Conservation (phyloP, 2,888 invertebrate species). For the Micoletzkya japonica region DNA sequence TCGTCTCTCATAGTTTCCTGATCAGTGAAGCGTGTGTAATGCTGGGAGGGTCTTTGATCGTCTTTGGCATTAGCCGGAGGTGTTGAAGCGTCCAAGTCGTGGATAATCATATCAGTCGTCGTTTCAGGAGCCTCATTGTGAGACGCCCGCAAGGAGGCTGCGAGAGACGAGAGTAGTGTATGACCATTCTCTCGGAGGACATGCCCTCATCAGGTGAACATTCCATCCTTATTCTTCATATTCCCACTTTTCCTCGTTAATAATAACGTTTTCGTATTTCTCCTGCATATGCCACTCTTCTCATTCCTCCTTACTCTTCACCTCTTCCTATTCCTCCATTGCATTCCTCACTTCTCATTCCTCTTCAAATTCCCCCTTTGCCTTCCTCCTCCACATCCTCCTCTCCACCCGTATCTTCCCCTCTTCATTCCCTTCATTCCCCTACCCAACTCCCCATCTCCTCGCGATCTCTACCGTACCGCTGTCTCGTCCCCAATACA, state of each 20-base stretch:
- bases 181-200: conserved; percentile 22
- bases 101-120: not conserved
- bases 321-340: not conserved
- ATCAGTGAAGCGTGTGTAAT: not conserved
- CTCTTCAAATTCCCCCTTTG: conserved; percentile 3
- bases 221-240: too few species aligned
- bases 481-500: too few species aligned
- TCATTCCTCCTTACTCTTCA: not conserved
- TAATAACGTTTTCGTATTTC: too few species aligned
- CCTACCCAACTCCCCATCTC: conserved; percentile 16
- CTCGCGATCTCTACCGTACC: too few species aligned
- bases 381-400: not conserved
- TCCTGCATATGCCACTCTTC: too few species aligned
- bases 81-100: not conserved
- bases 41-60: conserved; percentile 1
- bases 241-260: not conserved
- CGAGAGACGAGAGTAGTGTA: not conserved
- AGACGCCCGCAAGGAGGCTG: conserved; percentile 26
- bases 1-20: conserved; percentile 4
- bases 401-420: not conserved
- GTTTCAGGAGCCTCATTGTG: conserved; percentile 13
- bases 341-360: not conserved
- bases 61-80: too few species aligned
- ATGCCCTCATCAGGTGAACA: conserved; percentile 20
- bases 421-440: conserved; percentile 14